Evolutionary conservation across 30 jellyfish, hydroid and myxozoan genomes (phyloP).

Genomic region (Calvadosia cruxmelitensis): DNA sequence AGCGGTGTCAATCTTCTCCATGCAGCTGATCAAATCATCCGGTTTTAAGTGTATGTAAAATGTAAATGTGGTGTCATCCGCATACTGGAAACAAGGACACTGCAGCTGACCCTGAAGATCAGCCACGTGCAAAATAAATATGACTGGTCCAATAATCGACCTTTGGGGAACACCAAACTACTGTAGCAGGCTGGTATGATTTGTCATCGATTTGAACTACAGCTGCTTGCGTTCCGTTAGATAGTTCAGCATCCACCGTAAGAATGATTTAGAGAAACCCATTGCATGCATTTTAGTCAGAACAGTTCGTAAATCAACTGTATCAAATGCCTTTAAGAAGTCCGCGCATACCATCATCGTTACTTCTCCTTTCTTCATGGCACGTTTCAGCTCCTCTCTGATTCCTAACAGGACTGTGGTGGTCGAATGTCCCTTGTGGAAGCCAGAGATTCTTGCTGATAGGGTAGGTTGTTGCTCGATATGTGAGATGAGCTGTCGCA

Average conservation of each 20-base stretch:
- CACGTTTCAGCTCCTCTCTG: background rate
- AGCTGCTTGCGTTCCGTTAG: background rate
- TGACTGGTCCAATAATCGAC: constrained; percentile 37
- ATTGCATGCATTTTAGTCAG: constrained; percentile 34
- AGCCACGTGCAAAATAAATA: constrained; percentile 27
- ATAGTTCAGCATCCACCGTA: constrained; percentile 37
- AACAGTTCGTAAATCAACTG: constrained; percentile 31
- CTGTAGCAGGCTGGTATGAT: constrained; percentile 28
- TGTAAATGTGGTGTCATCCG: constrained; percentile 26
- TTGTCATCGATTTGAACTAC: constrained; percentile 36
- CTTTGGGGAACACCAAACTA: constrained; percentile 45
- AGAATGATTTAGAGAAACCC: constrained; percentile 38
- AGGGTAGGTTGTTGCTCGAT: background rate
- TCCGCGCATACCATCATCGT: constrained; percentile 49
- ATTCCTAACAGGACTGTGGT: background rate
- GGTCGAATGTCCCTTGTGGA: background rate
- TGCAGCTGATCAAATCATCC: constrained; percentile 11
- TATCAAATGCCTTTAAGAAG: constrained; percentile 60
- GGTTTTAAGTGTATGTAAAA: constrained; percentile 22
- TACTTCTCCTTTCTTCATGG: constrained; percentile 17
- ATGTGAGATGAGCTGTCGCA: background rate
- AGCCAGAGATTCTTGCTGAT: background rate
- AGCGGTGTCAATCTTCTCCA: constrained; percentile 12
- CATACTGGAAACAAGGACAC: constrained; percentile 27
- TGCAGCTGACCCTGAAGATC: constrained; percentile 33